phyloP scores from a whole-genome alignment of 2,888 invertebrate genomes.

The Pseudolycoriella hygida region DNA sequence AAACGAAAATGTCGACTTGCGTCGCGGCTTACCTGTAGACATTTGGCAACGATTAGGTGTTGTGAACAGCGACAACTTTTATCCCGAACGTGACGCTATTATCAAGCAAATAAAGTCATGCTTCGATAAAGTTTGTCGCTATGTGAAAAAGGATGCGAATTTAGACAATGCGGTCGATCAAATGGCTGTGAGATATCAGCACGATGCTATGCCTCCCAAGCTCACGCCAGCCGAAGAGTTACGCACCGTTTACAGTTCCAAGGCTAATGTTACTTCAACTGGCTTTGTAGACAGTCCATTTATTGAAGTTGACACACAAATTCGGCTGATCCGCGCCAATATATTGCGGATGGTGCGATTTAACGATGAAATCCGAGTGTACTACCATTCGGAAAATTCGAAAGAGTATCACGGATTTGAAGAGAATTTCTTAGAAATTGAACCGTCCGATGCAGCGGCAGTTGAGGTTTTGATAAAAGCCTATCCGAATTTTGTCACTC shows the following conservation, averaged over 20 bases:
- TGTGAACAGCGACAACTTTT: constrained; percentile 36
- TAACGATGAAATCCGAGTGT: constrained; percentile 42
- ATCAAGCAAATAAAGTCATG: constrained; percentile 33
- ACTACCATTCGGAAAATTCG: constrained; percentile 72
- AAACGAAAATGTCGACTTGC: constrained; percentile 47
- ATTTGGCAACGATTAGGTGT: constrained; percentile 59
- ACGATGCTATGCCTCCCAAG: constrained; percentile 75
- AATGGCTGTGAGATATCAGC: constrained; percentile 67
- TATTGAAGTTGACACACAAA: constrained; percentile 33
- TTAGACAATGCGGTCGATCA: constrained; percentile 69
- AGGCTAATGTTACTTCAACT: constrained; percentile 42
- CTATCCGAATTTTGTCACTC: constrained; percentile 61
- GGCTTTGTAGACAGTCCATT: constrained; percentile 33
- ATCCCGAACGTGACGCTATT: constrained; percentile 33
- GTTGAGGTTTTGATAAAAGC: constrained; percentile 49
- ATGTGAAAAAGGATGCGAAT: constrained; percentile 35
- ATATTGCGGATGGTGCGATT: constrained; percentile 44
- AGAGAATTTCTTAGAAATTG: constrained; percentile 56
- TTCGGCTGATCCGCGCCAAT: constrained; percentile 39
- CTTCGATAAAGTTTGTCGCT: constrained; percentile 32
- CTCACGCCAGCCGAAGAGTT: constrained; percentile 37
- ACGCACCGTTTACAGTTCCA: constrained; percentile 54
- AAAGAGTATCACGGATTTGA: constrained; percentile 72
- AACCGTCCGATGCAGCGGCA: constrained; percentile 44
- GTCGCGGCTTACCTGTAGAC: constrained; percentile 63